phyloP scores from a whole-genome alignment of 2,113 vertebrate genomes.

The Chionodraco myersi region DNA sequence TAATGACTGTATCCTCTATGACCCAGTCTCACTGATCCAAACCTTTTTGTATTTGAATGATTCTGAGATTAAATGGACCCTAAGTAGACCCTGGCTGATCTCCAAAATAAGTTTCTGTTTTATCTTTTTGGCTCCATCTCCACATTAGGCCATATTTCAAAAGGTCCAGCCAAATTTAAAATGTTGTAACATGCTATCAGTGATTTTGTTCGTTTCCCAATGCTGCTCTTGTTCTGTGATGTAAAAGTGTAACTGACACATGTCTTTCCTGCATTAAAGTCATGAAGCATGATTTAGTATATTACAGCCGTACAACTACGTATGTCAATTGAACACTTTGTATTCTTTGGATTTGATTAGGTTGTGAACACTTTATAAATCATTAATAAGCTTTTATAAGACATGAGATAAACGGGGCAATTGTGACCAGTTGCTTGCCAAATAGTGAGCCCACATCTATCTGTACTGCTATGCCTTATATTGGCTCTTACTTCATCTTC shows the following conservation, averaged over 20 bases:
- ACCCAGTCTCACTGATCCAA: background rate
- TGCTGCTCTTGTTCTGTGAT: slow-evolving; percentile 16
- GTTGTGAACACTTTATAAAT: too few species aligned
- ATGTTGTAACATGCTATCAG: slow-evolving; percentile 30
- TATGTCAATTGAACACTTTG: background rate
- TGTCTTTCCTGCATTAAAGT: background rate
- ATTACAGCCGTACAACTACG: background rate
- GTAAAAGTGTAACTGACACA: background rate
- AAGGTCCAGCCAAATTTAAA: background rate
- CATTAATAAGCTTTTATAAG: too few species aligned
- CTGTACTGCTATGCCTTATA: too few species aligned
- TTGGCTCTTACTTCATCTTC: too few species aligned
- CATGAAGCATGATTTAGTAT: background rate
- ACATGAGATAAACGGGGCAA: too few species aligned
- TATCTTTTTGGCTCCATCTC: slow-evolving; percentile 20
- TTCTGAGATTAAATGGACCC: slow-evolving; percentile 3
- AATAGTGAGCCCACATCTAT: too few species aligned
- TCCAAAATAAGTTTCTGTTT: slow-evolving; percentile 2
- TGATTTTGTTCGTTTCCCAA: slow-evolving; percentile 7
- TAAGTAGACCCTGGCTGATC: slow-evolving; percentile 3
- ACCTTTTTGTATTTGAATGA: background rate
- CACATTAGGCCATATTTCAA: background rate
- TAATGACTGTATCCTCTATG: background rate
- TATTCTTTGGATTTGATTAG: too few species aligned
- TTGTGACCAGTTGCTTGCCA: too few species aligned